Conservation (phyloP, 2,797 vertebrate species). For the Clarias fuscus region DNA sequence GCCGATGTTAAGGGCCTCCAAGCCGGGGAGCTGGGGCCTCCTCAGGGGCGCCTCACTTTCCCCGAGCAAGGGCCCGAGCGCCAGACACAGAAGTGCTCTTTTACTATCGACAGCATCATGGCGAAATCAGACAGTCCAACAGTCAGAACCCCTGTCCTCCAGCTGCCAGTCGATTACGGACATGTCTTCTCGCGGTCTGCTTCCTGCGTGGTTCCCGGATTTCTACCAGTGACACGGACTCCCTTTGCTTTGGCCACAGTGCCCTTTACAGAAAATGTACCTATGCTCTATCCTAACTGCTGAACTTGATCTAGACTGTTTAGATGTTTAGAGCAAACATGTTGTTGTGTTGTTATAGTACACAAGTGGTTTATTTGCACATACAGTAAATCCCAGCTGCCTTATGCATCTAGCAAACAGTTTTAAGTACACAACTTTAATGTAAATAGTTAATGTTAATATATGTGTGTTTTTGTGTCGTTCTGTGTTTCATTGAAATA, state of each 20-base stretch:
- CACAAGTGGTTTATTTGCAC: conserved; percentile 30
- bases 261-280: conserved; percentile 62
- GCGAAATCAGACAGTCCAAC: conserved; percentile 61
- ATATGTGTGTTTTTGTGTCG: conserved; percentile 60
- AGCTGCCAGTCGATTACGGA: conserved; percentile 60
- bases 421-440: conserved; percentile 26
- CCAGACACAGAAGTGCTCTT: conserved; percentile 72
- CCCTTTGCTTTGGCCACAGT: conserved; percentile 61
- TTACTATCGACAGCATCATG: conserved; percentile 88
- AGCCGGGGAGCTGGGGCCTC: conserved; percentile 54
- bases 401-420: conserved; percentile 10
- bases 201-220: conserved; percentile 66
- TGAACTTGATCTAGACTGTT: conserved; percentile 36
- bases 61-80: conserved; percentile 50
- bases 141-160: conserved; percentile 35
- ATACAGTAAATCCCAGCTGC: conserved; percentile 24
- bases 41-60: conserved; percentile 1
- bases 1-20: conserved; percentile 59
- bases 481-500: conserved; percentile 34
- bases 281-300: conserved; percentile 65
- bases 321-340: background rate
- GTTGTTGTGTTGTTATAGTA: background rate
- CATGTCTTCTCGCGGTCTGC: conserved; percentile 66
- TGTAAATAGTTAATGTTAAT: conserved; percentile 74
- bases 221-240: conserved; percentile 64